Conservation (phyloP, 1,140 invertebrate genomes). For the Tachypleus tridentatus region DNA sequence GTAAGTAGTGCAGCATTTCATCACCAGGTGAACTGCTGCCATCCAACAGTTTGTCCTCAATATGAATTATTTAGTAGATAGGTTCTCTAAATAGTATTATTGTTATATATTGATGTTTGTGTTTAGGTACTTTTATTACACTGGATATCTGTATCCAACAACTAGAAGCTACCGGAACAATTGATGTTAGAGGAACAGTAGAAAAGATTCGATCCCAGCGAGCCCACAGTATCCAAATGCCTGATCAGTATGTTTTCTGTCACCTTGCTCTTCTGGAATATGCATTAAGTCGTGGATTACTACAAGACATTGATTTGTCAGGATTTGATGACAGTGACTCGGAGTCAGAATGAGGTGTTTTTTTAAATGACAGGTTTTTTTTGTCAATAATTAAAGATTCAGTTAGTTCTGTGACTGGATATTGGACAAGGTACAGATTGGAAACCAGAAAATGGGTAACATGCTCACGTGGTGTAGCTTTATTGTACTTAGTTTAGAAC, state of each 20-base stretch:
- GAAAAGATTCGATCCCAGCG: conserved; percentile 84
- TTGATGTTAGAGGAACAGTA: conserved; percentile 83
- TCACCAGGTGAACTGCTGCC: no score
- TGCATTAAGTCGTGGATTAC: conserved; percentile 39
- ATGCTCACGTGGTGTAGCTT: no score
- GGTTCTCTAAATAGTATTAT: not conserved
- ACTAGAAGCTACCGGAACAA: conserved; percentile 71
- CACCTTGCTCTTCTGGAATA: conserved; percentile 91
- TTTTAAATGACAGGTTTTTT: no score
- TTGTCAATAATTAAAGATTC: no score
- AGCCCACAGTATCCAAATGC: conserved; percentile 96
- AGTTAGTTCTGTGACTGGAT: no score
- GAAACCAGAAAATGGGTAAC: no score
- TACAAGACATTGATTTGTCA: conserved; percentile 29
- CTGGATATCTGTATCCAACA: conserved; percentile 88
- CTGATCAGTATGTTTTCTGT: conserved; percentile 97
- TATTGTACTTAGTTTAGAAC: no score
- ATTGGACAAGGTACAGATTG: no score
- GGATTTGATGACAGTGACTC: conserved; percentile 29
- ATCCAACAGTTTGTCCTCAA: not conserved
- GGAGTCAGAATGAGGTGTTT: conserved; percentile 10
- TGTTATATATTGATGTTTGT: not conserved
- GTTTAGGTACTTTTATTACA: conserved; percentile 72
- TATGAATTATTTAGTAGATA: not conserved
- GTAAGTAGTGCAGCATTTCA: no score